Percentiles rank a stretch among this genome's conserved stretches.
Evolutionary conservation across 2,113 vertebrate species (phyloP).

Genomic region (Nicator chloris): DNA sequence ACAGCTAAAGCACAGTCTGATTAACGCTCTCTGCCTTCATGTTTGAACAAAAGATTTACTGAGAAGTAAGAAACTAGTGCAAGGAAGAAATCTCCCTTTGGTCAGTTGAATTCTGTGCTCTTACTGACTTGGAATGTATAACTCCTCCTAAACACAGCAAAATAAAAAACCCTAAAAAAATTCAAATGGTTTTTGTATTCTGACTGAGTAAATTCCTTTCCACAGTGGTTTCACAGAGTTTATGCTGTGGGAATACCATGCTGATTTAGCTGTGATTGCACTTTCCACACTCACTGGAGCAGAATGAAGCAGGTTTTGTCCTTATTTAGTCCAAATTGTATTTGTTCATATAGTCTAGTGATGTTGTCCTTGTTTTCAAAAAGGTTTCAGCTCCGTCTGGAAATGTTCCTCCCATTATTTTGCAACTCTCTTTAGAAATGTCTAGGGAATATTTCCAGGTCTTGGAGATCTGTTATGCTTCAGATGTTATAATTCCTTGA

Average conservation of each 20-base stretch:
- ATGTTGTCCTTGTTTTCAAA: conserved; percentile 6
- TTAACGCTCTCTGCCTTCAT: background rate
- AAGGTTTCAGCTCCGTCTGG: background rate
- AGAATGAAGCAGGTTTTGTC: conserved; percentile 3
- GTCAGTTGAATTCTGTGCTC: background rate
- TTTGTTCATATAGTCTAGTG: conserved; percentile 7
- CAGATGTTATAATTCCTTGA: conserved; percentile 64
- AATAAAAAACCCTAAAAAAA: background rate
- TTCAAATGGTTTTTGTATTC: background rate
- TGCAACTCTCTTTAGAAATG: conserved; percentile 16
- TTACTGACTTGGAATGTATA: background rate
- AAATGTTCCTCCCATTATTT: conserved; percentile 22
- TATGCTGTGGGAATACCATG: background rate
- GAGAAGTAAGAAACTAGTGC: background rate
- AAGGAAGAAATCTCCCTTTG: background rate
- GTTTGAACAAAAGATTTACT: background rate
- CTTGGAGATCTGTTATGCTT: conserved; percentile 45
- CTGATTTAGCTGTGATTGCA: conserved; percentile 7
- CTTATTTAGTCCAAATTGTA: conserved; percentile 13
- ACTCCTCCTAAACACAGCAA: background rate
- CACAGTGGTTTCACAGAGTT: background rate
- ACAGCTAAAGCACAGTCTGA: background rate
- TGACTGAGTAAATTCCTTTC: background rate
- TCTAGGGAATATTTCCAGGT: conserved; percentile 4
- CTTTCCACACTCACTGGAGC: conserved; percentile 9